Evolutionary conservation across 2,113 vertebrate genomes (phyloP).

Genomic region (Merops nubicus): DNA sequence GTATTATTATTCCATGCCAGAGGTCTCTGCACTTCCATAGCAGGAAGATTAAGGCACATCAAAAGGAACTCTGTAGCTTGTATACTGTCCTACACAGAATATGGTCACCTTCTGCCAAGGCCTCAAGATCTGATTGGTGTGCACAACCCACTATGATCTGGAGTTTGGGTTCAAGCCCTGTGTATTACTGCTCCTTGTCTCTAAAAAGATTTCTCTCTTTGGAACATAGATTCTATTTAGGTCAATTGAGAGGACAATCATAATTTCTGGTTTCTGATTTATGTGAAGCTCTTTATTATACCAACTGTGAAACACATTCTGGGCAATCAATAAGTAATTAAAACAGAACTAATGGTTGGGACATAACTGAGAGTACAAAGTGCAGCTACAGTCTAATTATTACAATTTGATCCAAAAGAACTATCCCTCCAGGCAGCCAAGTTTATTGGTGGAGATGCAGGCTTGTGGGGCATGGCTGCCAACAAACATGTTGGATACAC

Average conservation of each 20-base stretch:
- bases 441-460: not conserved
- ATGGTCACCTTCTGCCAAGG: not conserved
- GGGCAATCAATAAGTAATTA: constrained; percentile 61
- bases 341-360: constrained; percentile 22
- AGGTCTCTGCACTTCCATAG: not conserved
- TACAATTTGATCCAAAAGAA: constrained; percentile 12
- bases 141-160: not conserved
- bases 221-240: not conserved
- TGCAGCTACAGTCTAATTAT: constrained; percentile 42
- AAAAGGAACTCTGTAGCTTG: not conserved
- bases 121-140: not conserved
- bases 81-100: not conserved
- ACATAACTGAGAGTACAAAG: constrained; percentile 13
- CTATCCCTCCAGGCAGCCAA: not conserved
- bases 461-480: not conserved
- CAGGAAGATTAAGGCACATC: not conserved
- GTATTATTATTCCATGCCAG: not conserved
- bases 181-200: not conserved
- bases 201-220: not conserved
- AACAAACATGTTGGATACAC: not conserved
- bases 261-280: constrained; percentile 9
- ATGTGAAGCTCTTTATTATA: not conserved
- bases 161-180: not conserved
- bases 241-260: not conserved
- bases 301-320: constrained; percentile 45